phyloP scores from a whole-genome alignment of 2,113 vertebrate species.

The Tichodroma muraria region DNA sequence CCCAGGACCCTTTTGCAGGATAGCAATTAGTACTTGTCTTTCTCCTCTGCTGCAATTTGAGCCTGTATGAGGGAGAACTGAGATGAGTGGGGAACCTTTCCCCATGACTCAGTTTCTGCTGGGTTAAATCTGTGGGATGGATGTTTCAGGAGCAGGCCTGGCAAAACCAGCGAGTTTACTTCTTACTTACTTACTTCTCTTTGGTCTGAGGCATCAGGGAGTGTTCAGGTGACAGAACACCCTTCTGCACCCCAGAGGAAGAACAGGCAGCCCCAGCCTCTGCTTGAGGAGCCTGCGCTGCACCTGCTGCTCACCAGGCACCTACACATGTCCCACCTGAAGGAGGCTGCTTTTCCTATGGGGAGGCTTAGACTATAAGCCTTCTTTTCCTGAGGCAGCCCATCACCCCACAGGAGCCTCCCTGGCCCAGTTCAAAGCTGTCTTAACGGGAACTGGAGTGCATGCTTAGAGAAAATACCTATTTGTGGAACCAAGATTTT shows the following conservation, averaged over 20 bases:
- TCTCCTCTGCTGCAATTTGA: not conserved
- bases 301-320: not conserved
- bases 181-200: not conserved
- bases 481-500: not conserved
- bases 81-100: not conserved
- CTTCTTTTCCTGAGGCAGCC: not conserved
- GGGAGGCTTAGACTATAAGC: not conserved
- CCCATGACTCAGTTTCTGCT: not conserved
- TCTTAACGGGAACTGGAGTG: not conserved
- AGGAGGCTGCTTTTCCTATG: not conserved
- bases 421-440: not conserved
- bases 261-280: not conserved
- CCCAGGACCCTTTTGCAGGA: not conserved
- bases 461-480: not conserved
- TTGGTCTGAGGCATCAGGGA: not conserved
- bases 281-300: rapidly evolving
- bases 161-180: not conserved
- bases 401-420: not conserved
- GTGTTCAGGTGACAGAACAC: not conserved
- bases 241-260: not conserved
- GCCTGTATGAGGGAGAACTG: not conserved
- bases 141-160: not conserved
- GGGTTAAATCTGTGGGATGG: not conserved
- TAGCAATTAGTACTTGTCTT: not conserved
- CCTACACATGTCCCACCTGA: rapidly evolving